A percentile compares a stretch with the other conserved stretches of the same genome.
Evolutionary conservation across 2,888 invertebrate species (phyloP).

Genomic region (Zaprionus lineosus): DNA sequence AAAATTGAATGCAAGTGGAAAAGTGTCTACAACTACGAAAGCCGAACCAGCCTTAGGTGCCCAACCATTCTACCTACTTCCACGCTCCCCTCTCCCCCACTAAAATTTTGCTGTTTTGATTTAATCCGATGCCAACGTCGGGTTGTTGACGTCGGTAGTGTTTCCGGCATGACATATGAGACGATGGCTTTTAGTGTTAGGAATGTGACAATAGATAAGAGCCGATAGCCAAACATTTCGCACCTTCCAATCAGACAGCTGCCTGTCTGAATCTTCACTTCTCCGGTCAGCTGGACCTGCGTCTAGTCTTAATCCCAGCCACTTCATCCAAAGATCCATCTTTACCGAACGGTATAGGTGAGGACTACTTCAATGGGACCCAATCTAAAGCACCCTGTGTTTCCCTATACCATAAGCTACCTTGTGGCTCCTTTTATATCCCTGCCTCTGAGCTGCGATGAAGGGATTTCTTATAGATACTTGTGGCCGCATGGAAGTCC

Average conservation of each 20-base stretch:
- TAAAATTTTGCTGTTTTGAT: neutral
- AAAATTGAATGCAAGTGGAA: conserved; percentile 63
- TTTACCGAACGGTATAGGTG: no score
- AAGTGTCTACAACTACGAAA: conserved; percentile 52
- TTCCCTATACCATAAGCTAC: no score
- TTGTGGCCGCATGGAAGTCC: no score
- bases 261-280: conserved; percentile 7
- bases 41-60: conserved; percentile 17
- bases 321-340: no score
- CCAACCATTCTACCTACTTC: neutral
- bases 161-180: conserved; percentile 27
- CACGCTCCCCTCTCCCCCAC: neutral
- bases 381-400: no score
- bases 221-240: neutral
- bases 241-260: conserved; percentile 3
- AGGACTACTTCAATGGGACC: no score
- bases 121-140: conserved; percentile 29
- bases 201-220: conserved; percentile 28
- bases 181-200: conserved; percentile 23
- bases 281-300: no score
- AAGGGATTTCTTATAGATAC: no score
- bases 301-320: no score
- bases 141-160: conserved; percentile 50
- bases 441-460: no score
- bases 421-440: no score